Evolutionary conservation across 30 jellyfish, hydroid and myxozoan genomes (phyloP).

Genomic region (Pelagia noctiluca): DNA sequence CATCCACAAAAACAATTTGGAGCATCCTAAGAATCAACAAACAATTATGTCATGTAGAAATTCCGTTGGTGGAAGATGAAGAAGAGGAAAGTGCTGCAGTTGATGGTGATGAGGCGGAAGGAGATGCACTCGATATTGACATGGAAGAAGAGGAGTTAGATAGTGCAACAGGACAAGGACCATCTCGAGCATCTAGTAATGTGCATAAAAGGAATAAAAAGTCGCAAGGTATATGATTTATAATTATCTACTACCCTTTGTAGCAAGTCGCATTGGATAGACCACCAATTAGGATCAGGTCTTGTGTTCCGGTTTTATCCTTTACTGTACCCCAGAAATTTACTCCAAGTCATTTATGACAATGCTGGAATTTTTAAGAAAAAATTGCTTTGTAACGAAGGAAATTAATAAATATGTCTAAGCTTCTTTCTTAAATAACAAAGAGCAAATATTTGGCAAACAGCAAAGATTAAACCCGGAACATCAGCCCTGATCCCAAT

Average conservation of each 20-base stretch:
- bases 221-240: conserved; percentile 16
- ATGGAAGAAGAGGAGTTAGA: conserved; percentile 20
- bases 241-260: conserved; percentile 1
- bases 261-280: background rate
- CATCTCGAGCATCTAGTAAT: conserved; percentile 15
- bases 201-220: conserved; percentile 8
- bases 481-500: conserved; percentile 19
- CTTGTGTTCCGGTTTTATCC: background rate
- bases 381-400: background rate
- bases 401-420: conserved; percentile 14
- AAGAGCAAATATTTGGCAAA: conserved; percentile 13
- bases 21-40: conserved; percentile 13
- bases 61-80: conserved; percentile 12
- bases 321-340: background rate
- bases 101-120: conserved; percentile 16
- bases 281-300: background rate
- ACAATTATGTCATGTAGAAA: conserved; percentile 10
- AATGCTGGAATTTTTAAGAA: background rate
- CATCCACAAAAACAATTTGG: conserved; percentile 8
- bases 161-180: conserved; percentile 17
- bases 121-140: conserved; percentile 16
- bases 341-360: background rate
- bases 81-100: conserved; percentile 26
- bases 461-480: conserved; percentile 6
- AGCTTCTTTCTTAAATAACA: conserved; percentile 11